Conservation (phyloP, 2,797 vertebrate genomes). For the Sebastes iracundus region DNA sequence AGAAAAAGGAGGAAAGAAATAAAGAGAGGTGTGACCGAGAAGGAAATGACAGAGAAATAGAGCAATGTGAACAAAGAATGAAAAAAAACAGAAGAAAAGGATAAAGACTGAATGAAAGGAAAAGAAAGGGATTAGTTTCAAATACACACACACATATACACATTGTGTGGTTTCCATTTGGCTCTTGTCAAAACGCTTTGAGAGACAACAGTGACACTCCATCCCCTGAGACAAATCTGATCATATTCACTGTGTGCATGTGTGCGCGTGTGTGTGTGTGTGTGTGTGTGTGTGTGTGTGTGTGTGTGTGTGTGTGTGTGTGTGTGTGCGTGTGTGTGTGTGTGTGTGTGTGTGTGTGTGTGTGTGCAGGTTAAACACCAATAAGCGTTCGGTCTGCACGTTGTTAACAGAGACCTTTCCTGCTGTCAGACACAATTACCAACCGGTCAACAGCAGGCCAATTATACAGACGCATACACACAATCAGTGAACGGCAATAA, state of each 20-base stretch:
- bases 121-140: neutral
- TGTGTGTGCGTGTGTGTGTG: neutral
- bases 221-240: conserved; percentile 43
- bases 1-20: neutral
- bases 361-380: conserved; percentile 52
- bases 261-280: neutral
- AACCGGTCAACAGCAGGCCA: conserved; percentile 48
- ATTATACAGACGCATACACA: conserved; percentile 36
- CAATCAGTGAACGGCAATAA: conserved; percentile 27
- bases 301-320: neutral
- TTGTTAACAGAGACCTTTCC: conserved; percentile 57
- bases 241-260: conserved; percentile 11
- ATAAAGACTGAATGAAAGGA: neutral
- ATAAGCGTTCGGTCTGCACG: conserved; percentile 37
- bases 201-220: conserved; percentile 29
- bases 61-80: neutral
- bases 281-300: neutral
- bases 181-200: conserved; percentile 46
- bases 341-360: neutral
- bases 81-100: neutral
- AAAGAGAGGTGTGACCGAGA: neutral
- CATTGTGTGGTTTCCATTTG: conserved; percentile 39
- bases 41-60: neutral
- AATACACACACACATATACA: conserved; percentile 4
- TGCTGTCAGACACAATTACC: conserved; percentile 66